phyloP scores from a whole-genome alignment of 2,888 invertebrate species.

The Aricia artaxerxes region DNA sequence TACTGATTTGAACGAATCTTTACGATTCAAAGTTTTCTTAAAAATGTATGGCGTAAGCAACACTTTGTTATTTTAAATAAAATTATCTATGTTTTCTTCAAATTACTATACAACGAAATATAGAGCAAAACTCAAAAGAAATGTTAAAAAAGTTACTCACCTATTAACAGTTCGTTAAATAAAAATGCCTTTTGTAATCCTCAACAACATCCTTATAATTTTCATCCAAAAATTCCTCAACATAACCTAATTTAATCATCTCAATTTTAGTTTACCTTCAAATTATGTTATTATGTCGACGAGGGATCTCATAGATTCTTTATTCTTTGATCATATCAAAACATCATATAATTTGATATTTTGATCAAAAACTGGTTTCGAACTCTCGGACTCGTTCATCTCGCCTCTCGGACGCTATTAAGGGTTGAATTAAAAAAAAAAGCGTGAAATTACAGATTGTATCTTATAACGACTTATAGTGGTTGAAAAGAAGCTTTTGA shows the following conservation, averaged over 20 bases:
- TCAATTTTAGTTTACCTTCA: neutral
- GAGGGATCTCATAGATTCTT: neutral
- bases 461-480: constrained; percentile 8
- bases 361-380: neutral
- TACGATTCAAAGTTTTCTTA: neutral
- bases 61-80: neutral
- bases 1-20: neutral
- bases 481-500: neutral
- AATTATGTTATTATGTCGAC: neutral
- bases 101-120: neutral
- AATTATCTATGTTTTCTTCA: neutral
- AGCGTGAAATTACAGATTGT: constrained; percentile 52
- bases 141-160: neutral
- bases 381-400: constrained; percentile 34
- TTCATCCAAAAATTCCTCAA: neutral
- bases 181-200: neutral
- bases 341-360: constrained; percentile 2
- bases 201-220: neutral
- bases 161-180: neutral
- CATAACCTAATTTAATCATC: neutral
- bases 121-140: neutral
- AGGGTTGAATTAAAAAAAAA: constrained; percentile 53
- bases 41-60: neutral
- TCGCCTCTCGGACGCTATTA: constrained; percentile 44
- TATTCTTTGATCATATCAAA: neutral